Conservation (phyloP, 2,797 vertebrate genomes). For the Brachyrhaphis roseni region DNA sequence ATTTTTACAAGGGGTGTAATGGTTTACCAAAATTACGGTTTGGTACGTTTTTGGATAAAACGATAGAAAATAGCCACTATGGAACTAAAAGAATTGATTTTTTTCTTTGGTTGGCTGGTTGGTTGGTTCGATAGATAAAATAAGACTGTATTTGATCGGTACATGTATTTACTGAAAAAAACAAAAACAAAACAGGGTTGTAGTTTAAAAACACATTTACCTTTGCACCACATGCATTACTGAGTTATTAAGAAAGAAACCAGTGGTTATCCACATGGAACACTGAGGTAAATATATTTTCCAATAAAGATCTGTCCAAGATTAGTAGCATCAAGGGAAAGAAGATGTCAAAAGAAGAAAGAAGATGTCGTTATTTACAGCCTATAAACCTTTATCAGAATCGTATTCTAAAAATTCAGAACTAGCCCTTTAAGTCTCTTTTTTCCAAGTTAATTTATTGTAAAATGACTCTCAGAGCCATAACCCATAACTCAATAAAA, state of each 20-base stretch:
- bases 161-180: not conserved
- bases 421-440: not conserved
- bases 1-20: not conserved
- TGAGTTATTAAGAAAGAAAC: not conserved
- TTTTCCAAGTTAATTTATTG: not conserved
- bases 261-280: not conserved
- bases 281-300: not conserved
- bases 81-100: not conserved
- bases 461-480: slow-evolving; percentile 28
- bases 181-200: too few relatives aligned
- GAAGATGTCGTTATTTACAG: not conserved
- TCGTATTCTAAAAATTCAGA: not conserved
- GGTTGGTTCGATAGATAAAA: not conserved
- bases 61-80: not conserved
- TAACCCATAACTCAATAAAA: slow-evolving; percentile 32
- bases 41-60: not conserved
- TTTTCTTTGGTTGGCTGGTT: not conserved
- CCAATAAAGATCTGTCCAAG: not conserved
- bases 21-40: not conserved
- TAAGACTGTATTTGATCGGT: not conserved
- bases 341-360: not conserved
- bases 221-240: not conserved
- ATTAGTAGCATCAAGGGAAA: not conserved
- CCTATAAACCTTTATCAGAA: not conserved
- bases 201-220: not conserved